Evolutionary conservation across 2,888 invertebrate species (phyloP), one percentile per base, ranked within the genome.

Genomic region (Acleris literana): DNA sequence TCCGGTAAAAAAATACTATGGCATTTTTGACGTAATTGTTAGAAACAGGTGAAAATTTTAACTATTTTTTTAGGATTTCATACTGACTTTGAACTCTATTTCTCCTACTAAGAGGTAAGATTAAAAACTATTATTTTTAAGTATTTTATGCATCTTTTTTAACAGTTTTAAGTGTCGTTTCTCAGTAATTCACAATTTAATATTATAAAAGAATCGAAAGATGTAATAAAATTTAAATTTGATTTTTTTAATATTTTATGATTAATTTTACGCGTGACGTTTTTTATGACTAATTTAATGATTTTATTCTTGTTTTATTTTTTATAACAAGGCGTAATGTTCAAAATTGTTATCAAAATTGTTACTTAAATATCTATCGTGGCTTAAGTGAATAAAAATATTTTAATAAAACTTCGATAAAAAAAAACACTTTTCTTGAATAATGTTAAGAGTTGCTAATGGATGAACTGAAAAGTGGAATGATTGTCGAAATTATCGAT

Each of bases 301-400:
- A 46, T 29, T 7, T 39, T 44, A 9, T 18, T n/a, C 13, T 49
- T 7, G 25, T 33, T 62, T 63, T 52, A 33, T 51, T 52, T 52
- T 52, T 46, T 49, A 60, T 64, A 18, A 62, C 66, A 66, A 66
- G 66, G 46, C 52, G 53, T 48, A 64, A 66, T 57, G 66, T 66
- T 66, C 65, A 65, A 65, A 65, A 61, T 65, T 65, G 65, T 65
- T 65, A 64, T 64, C 49, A 22, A 65, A 56, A 61, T 65, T 65
- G 65, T 65, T 65, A 65, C 43, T 65, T 65, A 65, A 43, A 65
- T 65, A 65, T 61, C 29, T 65, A 65, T 65, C 51, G 55, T 65
- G 65, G 60, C 65, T 65, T 65, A 65, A 61, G 60, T 25, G 49
- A 55, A 49, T 44, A 60, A 51, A 39, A 52, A 55, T 56, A 60